Base-by-base conservation (phyloP, 2,113 vertebrate genomes). In the Gavia stellata region DNA sequence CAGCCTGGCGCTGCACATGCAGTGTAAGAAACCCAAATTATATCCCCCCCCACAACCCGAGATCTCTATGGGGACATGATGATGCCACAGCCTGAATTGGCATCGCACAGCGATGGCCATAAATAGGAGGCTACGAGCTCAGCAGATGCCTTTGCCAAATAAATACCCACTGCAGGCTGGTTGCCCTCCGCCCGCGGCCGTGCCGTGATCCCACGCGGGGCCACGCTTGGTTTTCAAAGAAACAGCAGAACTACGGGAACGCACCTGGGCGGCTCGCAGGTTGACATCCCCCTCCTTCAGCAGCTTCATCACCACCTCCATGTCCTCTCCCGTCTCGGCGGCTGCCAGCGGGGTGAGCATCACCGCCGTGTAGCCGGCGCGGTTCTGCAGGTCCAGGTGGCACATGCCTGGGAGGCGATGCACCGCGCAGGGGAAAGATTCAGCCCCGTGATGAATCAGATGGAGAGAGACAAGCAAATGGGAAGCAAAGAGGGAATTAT, bases 311-410 rank as follows among this genome's bases (percentile, higher is more conserved):
- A 98, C 99, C 58, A 99, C 99, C 47, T 99, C 99, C 98, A 99
- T 98, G 96, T 99, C 99, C 94, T 99, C 99, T 0, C 97, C 94
- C 0, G 98, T 98, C 68, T 99, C 99, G 0, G 99, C 98, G 2
- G 98, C 97, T 0, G 99, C 99, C 96, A 99, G 97, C 1, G 99
- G 98, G 25, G 99, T 99, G 63, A 99, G 98, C 99, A 99, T 99
- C 97, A 99, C 98, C 0, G 99, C 99, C 1, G 99, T 99, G 75
- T 99, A 99, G 66, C 99, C 99, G 0, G 99, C 99, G 29, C 98
- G 99, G 97, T 99, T 99, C 97, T 99, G 98, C 92, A 98, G 98
- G 96, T 99, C 98, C 70, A 99, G 98, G 26, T 98, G 96, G 95
- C 98, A 98, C 75, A 98, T 66, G 0, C 98, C 98, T 98, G 86